phyloP scores from a whole-genome alignment of 2,888 invertebrate species.

The Dryococelus australis region DNA sequence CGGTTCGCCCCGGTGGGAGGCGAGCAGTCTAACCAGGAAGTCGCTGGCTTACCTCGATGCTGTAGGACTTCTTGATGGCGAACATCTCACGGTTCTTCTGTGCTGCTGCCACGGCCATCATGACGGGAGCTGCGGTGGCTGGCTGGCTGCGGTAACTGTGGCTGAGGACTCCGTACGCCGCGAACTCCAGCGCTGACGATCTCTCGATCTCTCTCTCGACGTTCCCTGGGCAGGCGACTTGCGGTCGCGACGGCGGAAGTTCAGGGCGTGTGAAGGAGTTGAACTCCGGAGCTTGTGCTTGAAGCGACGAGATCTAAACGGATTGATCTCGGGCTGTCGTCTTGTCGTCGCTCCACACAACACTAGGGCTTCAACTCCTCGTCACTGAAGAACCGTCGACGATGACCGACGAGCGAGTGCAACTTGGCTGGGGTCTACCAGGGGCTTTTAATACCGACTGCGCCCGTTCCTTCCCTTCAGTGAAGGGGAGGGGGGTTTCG shows the following conservation, averaged over 20 bases:
- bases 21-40: too few relatives aligned
- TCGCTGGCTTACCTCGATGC: conserved; percentile 86
- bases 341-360: neutral
- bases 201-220: neutral
- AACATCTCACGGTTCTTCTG: conserved; percentile 96
- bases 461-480: conserved; percentile 26
- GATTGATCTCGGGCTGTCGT: neutral
- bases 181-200: conserved; percentile 52
- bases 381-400: neutral
- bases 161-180: conserved; percentile 50
- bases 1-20: too few relatives aligned
- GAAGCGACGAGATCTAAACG: neutral
- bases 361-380: neutral
- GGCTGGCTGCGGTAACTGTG: conserved; percentile 45
- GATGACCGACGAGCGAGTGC: conserved; percentile 30
- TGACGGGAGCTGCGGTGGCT: conserved; percentile 44
- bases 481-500: neutral
- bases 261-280: neutral
- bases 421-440: conserved; percentile 20
- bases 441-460: conserved; percentile 28
- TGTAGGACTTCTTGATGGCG: conserved; percentile 96
- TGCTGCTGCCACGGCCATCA: conserved; percentile 88
- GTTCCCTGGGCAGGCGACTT: neutral
- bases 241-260: neutral
- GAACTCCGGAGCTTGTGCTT: neutral